Percentiles rank a stretch among this genome's conserved stretches.
Conservation (phyloP, 1,140 invertebrate genomes). For the Cherax quadricarinatus region DNA sequence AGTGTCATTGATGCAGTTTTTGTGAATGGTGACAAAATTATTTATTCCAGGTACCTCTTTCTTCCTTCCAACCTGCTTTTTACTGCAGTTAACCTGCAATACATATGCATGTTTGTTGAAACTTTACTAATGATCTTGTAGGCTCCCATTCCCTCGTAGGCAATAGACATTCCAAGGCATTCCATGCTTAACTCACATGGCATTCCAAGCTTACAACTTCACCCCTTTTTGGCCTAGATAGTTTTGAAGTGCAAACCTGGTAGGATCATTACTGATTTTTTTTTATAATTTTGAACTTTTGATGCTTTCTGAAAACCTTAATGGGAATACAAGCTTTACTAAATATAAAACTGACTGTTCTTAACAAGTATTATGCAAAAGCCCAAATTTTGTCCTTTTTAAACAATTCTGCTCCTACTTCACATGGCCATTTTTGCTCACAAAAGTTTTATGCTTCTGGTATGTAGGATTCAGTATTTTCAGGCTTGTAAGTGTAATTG, state of each 20-base stretch:
- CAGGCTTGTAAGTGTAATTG: conserved; percentile 53
- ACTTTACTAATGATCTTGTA: conserved; percentile 69
- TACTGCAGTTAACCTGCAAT: conserved; percentile 45
- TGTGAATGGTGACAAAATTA: conserved; percentile 50
- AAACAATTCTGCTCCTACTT: conserved; percentile 17
- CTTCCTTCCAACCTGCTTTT: conserved; percentile 52
- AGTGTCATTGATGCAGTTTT: conserved; percentile 45
- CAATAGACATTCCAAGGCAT: conserved; percentile 71
- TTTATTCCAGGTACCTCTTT: conserved; percentile 29
- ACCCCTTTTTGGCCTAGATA: conserved; percentile 54
- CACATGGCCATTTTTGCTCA: conserved; percentile 49
- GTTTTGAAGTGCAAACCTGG: not conserved
- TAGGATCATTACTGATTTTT: conserved; percentile 38
- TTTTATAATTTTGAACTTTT: not conserved
- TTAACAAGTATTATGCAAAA: not conserved
- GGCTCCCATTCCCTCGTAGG: conserved; percentile 67
- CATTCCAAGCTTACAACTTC: conserved; percentile 65
- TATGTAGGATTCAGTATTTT: conserved; percentile 52
- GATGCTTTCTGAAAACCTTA: not conserved
- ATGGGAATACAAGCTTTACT: not conserved
- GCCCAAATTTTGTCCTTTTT: not conserved
- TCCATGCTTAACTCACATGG: conserved; percentile 69
- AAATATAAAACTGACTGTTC: not conserved
- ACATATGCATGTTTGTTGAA: conserved; percentile 55
- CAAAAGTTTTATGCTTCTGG: conserved; percentile 48